Evolutionary conservation across 2,113 vertebrate genomes (phyloP).

Genomic region (Sinocyclocheilus rhinocerous): DNA sequence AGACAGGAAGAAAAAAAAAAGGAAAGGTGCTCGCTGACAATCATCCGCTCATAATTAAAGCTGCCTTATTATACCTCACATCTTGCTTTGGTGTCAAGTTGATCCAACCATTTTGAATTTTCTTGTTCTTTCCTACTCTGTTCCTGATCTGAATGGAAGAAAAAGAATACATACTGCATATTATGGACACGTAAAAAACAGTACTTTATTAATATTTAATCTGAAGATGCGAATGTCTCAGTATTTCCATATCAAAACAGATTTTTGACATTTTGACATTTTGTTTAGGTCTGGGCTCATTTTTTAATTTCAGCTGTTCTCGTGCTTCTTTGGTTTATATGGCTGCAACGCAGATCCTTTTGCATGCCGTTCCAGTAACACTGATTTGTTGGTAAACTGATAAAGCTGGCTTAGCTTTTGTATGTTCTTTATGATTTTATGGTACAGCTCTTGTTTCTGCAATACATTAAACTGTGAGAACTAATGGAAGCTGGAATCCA

Average conservation of each 20-base stretch:
- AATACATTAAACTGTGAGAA: background rate
- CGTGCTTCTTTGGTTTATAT: conserved; percentile 55
- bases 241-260: conserved; percentile 78
- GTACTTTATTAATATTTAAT: conserved; percentile 77
- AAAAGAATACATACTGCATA: conserved; percentile 75
- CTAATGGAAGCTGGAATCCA: conserved; percentile 9
- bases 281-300: conserved; percentile 60
- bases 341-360: conserved; percentile 45
- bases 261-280: conserved; percentile 59
- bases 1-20: too few species aligned
- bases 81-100: too few species aligned
- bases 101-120: too few species aligned
- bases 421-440: background rate
- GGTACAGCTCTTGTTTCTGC: conserved; percentile 33
- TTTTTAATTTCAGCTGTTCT: conserved; percentile 62
- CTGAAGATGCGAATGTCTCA: conserved; percentile 68
- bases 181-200: conserved; percentile 62
- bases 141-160: conserved; percentile 64
- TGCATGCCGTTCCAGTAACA: background rate
- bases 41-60: too few species aligned
- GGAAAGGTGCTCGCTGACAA: too few species aligned
- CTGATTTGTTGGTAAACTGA: background rate
- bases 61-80: too few species aligned
- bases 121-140: conserved; percentile 10
- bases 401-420: background rate